phyloP scores from a whole-genome alignment of 2,888 invertebrate species.

The Metacarcinus magister region DNA sequence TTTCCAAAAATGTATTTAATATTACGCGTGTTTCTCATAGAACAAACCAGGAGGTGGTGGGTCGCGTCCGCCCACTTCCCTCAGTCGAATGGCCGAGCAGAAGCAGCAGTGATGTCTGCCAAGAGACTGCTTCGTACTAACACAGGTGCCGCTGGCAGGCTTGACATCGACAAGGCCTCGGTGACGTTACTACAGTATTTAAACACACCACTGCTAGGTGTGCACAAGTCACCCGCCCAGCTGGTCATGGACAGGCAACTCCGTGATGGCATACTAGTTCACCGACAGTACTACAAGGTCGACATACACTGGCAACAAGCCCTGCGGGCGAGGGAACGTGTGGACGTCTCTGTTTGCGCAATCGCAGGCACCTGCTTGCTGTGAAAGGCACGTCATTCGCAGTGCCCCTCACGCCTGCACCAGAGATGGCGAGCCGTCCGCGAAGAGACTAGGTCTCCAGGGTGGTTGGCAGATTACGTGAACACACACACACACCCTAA shows the following conservation, averaged over 20 bases:
- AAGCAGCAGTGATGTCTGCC: not conserved
- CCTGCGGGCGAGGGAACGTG: not conserved
- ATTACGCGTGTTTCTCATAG: no score
- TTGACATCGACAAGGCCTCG: not conserved
- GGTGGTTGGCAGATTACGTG: no score
- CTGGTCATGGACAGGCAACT: not conserved
- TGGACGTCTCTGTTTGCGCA: no score
- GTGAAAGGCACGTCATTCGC: no score
- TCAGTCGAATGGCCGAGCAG: not conserved
- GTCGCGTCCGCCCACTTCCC: not conserved
- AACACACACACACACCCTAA: no score
- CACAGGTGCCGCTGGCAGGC: not conserved
- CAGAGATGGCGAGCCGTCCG: no score
- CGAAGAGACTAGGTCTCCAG: no score
- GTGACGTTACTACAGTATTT: not conserved
- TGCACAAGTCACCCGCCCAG: not conserved
- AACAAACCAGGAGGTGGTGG: no score
- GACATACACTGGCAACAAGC: not conserved
- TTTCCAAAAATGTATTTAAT: no score
- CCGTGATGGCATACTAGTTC: not conserved
- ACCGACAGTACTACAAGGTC: not conserved
- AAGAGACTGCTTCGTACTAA: not conserved
- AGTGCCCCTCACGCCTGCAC: no score
- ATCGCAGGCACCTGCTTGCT: no score
- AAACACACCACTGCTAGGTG: not conserved